Evolutionary conservation across 2,888 invertebrate species (phyloP).

Genomic region (Lasioglossum pauxillum): DNA sequence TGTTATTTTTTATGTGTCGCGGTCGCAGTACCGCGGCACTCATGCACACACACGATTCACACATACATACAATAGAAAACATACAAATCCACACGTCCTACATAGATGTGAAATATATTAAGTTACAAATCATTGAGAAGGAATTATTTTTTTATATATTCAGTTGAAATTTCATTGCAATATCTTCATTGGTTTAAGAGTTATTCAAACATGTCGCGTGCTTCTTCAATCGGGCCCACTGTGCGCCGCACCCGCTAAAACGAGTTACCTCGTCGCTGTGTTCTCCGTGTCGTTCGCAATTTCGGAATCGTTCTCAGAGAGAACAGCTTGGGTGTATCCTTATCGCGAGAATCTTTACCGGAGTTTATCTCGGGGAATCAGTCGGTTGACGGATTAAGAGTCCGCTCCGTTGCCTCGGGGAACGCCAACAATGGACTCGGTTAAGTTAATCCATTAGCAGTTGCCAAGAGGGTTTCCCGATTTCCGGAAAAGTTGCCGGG

Average conservation of each 20-base stretch:
- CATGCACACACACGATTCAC: too few relatives aligned
- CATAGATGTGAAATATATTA: too few relatives aligned
- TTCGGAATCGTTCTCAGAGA: background rate
- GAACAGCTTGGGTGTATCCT: background rate
- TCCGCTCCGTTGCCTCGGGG: background rate
- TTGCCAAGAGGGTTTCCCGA: conserved; percentile 11
- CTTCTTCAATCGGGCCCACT: too few relatives aligned
- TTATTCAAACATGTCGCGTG: too few relatives aligned
- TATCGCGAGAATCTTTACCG: background rate
- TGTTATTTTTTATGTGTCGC: too few relatives aligned
- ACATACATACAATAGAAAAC: too few relatives aligned
- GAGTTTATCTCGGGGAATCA: background rate
- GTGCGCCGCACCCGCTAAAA: background rate
- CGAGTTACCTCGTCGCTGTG: background rate
- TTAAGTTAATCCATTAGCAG: conserved; percentile 18
- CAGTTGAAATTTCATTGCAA: too few relatives aligned
- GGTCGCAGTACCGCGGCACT: too few relatives aligned
- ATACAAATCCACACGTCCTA: too few relatives aligned
- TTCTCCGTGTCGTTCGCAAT: background rate
- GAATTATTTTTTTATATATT: too few relatives aligned
- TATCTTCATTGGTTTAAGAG: too few relatives aligned
- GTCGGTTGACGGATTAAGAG: background rate
- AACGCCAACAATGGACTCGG: background rate
- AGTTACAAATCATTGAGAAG: too few relatives aligned
- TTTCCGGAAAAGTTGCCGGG: conserved; percentile 1